These are phyloP conservation scores for Crotophaga sulcirostris DNA, from an alignment of 2,113 vertebrate species.

Conservation along the genomic window DNA sequence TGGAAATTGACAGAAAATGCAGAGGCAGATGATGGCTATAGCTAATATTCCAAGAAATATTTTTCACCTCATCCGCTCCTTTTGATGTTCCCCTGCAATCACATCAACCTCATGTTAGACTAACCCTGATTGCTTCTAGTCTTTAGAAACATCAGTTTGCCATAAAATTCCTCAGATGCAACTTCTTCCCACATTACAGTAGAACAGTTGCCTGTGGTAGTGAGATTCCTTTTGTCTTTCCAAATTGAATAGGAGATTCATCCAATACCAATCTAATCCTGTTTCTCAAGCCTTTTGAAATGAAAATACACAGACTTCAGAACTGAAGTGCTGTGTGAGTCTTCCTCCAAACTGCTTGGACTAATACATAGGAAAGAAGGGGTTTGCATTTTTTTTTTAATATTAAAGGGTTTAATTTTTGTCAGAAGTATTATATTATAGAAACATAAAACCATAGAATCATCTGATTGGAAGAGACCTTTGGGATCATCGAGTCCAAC, in stretches of 20 bases:
- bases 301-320: neutral
- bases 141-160: neutral
- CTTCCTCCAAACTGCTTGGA: neutral
- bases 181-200: neutral
- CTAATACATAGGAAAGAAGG: rapidly evolving
- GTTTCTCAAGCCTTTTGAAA: neutral
- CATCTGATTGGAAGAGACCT: too few relatives aligned
- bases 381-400: neutral
- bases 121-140: neutral
- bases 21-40: neutral
- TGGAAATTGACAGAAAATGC: neutral
- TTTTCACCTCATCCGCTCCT: neutral
- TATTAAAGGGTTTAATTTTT: neutral
- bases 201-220: neutral
- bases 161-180: neutral
- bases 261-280: neutral
- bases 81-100: neutral
- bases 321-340: neutral
- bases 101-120: neutral
- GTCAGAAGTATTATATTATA: neutral
- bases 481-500: too few relatives aligned
- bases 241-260: neutral
- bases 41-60: neutral
- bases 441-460: too few relatives aligned
- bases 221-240: neutral